A percentile compares a stretch with the other conserved stretches of the same genome.
These are phyloP conservation scores for Adelges cooleyi DNA, from an alignment of 1,140 invertebrate species.

Conservation along the genomic window DNA sequence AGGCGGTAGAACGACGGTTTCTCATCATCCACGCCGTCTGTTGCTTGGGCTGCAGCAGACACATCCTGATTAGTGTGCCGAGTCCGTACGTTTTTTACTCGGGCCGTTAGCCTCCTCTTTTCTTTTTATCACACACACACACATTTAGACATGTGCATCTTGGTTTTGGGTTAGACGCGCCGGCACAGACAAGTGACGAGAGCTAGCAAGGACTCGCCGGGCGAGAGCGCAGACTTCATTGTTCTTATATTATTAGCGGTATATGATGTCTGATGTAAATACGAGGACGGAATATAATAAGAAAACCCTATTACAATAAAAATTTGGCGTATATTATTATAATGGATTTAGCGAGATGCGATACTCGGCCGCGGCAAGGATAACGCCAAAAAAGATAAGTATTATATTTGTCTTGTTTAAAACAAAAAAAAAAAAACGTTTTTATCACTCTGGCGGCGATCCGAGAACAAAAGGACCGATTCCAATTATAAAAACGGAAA, in stretches of 20 bases:
- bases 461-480: conserved; percentile 10
- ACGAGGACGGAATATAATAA: neutral
- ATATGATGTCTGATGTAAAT: no score
- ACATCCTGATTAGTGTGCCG: neutral
- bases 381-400: neutral
- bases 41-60: neutral
- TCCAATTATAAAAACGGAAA: conserved; percentile 18
- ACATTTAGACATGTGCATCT: no score
- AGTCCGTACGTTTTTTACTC: no score
- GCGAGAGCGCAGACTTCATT: no score
- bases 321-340: no score
- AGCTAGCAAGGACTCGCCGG: no score
- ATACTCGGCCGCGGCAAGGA: neutral
- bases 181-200: neutral
- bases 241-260: neutral
- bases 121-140: no score
- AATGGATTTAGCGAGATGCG: conserved; percentile 9
- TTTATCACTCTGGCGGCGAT: neutral
- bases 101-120: no score
- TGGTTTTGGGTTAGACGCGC: no score
- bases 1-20: neutral
- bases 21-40: conserved; percentile 2
- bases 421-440: no score
- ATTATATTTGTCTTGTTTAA: neutral
- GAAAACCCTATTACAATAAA: neutral